Evolutionary conservation across 2,888 invertebrate genomes (phyloP).

Genomic region (Argyresthia albistria): DNA sequence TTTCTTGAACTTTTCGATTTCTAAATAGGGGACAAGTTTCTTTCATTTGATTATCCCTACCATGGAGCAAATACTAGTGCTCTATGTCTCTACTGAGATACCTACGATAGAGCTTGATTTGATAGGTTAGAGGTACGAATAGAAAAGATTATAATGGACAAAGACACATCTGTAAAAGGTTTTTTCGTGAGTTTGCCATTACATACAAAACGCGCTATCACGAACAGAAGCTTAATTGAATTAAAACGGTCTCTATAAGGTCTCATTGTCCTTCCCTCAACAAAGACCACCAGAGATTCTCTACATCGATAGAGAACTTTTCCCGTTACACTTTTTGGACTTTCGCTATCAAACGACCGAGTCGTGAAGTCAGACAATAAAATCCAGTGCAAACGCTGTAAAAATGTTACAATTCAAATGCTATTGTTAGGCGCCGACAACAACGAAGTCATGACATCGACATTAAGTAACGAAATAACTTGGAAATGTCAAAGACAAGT

Average conservation of each 20-base stretch:
- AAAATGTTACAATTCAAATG: not conserved
- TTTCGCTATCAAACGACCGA: slow-evolving; percentile 1
- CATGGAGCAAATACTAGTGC: too few species aligned
- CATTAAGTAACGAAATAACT: slow-evolving; percentile 52
- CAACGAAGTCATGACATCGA: slow-evolving; percentile 42
- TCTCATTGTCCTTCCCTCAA: not conserved
- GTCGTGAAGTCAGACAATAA: too few species aligned
- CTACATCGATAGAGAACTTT: not conserved
- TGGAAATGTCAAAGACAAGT: slow-evolving; percentile 53
- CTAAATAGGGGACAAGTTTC: too few species aligned
- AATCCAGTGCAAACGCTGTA: not conserved
- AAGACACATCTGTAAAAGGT: too few species aligned
- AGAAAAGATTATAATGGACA: too few species aligned
- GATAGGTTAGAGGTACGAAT: too few species aligned
- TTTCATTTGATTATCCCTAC: too few species aligned
- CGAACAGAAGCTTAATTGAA: not conserved
- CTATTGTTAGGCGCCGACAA: slow-evolving; percentile 13
- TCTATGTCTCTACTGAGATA: too few species aligned
- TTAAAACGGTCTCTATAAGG: not conserved
- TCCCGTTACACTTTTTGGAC: not conserved
- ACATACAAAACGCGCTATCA: not conserved
- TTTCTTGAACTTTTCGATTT: too few species aligned
- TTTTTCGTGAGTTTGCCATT: too few species aligned
- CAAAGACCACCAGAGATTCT: slow-evolving; percentile 1
- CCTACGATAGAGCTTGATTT: too few species aligned